Conservation (phyloP, 2,797 vertebrate genomes). For the Sebastes hopkinsi region DNA sequence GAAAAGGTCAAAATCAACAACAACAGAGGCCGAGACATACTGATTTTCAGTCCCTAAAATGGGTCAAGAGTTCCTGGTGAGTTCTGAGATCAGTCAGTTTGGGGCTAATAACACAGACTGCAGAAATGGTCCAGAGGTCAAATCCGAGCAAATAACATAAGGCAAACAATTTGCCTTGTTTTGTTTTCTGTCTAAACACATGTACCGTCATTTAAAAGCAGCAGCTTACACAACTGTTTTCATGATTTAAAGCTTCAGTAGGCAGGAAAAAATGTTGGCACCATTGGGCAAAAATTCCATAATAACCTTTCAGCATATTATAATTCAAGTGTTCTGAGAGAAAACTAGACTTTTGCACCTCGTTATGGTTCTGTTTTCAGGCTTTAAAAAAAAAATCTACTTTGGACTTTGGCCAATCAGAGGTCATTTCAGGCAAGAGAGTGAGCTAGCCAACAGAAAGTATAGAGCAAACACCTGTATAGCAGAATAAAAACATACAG, state of each 20-base stretch:
- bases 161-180: no score
- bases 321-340: no score
- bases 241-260: no score
- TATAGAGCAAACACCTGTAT: conserved; percentile 29
- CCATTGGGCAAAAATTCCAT: no score
- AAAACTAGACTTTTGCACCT: no score
- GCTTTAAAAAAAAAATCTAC: no score
- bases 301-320: no score
- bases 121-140: neutral
- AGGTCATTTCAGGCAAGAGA: neutral
- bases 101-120: neutral
- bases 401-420: no score
- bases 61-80: neutral
- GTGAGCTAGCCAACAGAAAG: neutral
- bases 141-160: neutral
- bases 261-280: no score
- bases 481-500: conserved; percentile 18
- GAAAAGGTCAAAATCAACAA: neutral
- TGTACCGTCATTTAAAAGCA: no score
- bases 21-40: neutral
- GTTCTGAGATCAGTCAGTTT: neutral
- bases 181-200: neutral
- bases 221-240: neutral
- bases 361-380: no score
- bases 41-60: neutral